Base-by-base conservation (phyloP, 2,888 invertebrate genomes). In the Lissocephala sabroskyi region DNA sequence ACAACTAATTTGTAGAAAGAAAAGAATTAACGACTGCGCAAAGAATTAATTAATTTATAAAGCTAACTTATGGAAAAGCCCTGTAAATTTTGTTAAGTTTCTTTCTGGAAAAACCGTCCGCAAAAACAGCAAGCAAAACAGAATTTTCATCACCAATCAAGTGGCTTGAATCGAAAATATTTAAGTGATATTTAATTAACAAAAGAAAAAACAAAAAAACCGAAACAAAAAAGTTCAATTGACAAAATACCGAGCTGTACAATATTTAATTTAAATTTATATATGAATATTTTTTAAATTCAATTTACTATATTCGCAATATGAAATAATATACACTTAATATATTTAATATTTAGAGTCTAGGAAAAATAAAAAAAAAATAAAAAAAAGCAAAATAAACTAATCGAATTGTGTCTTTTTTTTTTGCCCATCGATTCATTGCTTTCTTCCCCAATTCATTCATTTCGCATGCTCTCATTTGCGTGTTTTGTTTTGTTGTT, bases 181-280 rank as follows among this genome's bases (percentile, higher is more conserved):
- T 66, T 74, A 66, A 63, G 77, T 74, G 67, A 74, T 76, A 73
- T 66, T 66, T 75, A 62, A 41, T 30, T 37, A 42, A 45, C 17
- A n/a, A 23, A 36, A 42, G 51, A 47, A 46, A 23, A 49, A 52
- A 49, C 33, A 33, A 2, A 45, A 45, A n/a, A n/a, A n/a, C n/a
- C n/a, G n/a, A n/a, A n/a, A n/a, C n/a, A n/a, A n/a, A n/a, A n/a
- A n/a, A n/a, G n/a, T n/a, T n/a, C n/a, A n/a, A n/a, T n/a, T n/a
- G n/a, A n/a, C n/a, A n/a, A n/a, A n/a, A n/a, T n/a, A n/a, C n/a
- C n/a, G n/a, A 52, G 57, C 54, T 75, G 65, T 73, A 75, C 45
- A 65, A 66, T 65, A 65, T 63, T 62, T 59, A 56, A 63, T 60
- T 65, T 55, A 67, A 71, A 71, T 59, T 57, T 46, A 62, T 55